Conservation (phyloP, 2,113 vertebrate genomes). For the Conger conger region DNA sequence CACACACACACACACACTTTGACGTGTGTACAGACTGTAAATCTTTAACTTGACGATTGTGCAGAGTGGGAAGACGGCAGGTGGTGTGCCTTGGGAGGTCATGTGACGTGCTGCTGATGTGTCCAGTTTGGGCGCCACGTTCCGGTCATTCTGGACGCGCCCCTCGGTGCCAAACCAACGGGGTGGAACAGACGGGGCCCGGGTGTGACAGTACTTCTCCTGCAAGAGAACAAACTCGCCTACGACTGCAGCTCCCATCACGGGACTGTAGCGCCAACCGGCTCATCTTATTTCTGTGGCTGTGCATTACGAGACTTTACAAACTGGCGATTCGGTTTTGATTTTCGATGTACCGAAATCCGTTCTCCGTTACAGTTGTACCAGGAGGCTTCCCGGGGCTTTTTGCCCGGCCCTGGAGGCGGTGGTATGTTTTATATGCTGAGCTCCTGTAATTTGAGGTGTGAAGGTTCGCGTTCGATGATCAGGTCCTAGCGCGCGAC, state of each 20-base stretch:
- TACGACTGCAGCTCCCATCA: too few species aligned
- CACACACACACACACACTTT: too few species aligned
- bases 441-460: not conserved
- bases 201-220: too few species aligned
- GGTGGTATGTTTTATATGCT: not conserved
- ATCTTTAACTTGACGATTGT: not conserved
- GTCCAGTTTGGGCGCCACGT: not conserved
- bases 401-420: too few species aligned
- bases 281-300: too few species aligned
- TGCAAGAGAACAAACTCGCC: too few species aligned
- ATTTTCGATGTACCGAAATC: too few species aligned
- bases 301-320: too few species aligned
- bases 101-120: not conserved
- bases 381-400: too few species aligned
- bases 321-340: too few species aligned
- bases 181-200: not conserved
- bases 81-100: not conserved
- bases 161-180: not conserved
- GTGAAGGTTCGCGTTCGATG: not conserved
- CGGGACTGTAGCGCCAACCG: too few species aligned
- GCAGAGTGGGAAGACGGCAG: not conserved
- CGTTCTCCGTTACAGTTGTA: too few species aligned
- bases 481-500: not conserved
- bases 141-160: not conserved
- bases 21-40: not conserved